Evolutionary conservation across 2,888 invertebrate genomes (phyloP).

Genomic region (Hypolimnas misippus): DNA sequence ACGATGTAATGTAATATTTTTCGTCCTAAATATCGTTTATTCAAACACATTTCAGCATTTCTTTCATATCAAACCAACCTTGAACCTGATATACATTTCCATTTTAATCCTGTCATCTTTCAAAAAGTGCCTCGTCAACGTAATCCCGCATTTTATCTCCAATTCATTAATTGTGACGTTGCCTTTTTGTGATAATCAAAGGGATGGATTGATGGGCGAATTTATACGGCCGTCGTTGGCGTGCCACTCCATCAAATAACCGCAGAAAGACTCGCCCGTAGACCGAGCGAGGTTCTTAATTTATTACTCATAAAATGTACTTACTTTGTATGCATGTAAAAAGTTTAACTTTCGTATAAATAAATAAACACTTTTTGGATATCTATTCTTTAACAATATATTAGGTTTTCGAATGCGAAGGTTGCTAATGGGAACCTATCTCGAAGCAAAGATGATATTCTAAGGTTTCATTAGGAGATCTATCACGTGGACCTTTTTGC

Average conservation of each 20-base stretch:
- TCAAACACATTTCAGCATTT: no score
- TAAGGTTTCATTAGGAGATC: background rate
- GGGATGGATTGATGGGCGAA: conserved; percentile 42
- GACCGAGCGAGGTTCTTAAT: conserved; percentile 1
- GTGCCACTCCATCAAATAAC: conserved; percentile 34
- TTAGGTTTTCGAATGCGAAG: no score
- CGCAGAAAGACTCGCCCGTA: conserved; percentile 34
- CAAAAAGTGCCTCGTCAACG: conserved; percentile 38
- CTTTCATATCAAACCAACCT: no score
- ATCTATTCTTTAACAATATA: no score
- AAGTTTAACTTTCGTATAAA: background rate
- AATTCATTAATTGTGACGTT: conserved; percentile 44
- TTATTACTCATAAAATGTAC: conserved; percentile 12
- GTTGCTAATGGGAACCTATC: no score
- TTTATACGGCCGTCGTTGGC: conserved; percentile 35
- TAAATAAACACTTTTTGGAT: background rate
- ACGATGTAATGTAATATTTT: no score
- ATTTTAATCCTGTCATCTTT: conserved; percentile 25
- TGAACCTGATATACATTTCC: no score
- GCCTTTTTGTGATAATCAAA: conserved; percentile 42
- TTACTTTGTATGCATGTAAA: no score
- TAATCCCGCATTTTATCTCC: conserved; percentile 39
- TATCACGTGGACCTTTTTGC: conserved; percentile 10
- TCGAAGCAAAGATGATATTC: background rate
- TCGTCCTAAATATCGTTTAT: no score